Percentiles rank a stretch among this genome's conserved stretches.
These are phyloP conservation scores for Brachionus paranguensis DNA, from an alignment of 1,140 invertebrate genomes.

Conservation along the genomic window DNA sequence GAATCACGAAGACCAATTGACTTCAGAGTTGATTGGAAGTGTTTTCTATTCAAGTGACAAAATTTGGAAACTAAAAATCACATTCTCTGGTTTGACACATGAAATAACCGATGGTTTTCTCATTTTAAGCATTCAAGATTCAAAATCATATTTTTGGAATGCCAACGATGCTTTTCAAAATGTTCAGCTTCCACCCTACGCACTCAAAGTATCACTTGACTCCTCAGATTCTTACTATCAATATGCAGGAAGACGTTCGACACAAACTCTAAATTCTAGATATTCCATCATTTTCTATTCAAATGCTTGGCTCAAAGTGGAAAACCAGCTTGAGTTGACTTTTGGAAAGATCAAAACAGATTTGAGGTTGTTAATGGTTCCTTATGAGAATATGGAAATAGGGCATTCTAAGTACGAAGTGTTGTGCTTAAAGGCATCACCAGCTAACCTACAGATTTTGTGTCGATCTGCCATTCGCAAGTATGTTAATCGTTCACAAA, in stretches of 20 bases:
- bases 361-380: not conserved
- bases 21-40: not conserved
- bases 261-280: not conserved
- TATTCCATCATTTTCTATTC: conserved; percentile 6
- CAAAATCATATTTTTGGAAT: not conserved
- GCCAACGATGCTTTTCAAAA: not conserved
- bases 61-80: conserved; percentile 12
- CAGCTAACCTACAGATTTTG: not conserved
- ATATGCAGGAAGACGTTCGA: not conserved
- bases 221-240: not conserved
- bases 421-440: conserved; percentile 4
- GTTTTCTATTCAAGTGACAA: conserved; percentile 3
- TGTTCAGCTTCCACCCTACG: not conserved
- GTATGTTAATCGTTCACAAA: conserved; percentile 1
- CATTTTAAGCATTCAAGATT: not conserved
- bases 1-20: not conserved
- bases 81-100: not conserved
- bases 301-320: conserved; percentile 1
- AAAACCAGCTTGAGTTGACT: not conserved
- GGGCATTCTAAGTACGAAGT: not conserved
- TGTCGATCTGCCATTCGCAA: not conserved
- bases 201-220: not conserved
- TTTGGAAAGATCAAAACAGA: not conserved
- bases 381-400: conserved; percentile 10
- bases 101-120: conserved; percentile 4